Evolutionary conservation across 2,113 vertebrate genomes (phyloP), one percentile per base, ranked within the genome.

Genomic region (Syngnathus scovelli): DNA sequence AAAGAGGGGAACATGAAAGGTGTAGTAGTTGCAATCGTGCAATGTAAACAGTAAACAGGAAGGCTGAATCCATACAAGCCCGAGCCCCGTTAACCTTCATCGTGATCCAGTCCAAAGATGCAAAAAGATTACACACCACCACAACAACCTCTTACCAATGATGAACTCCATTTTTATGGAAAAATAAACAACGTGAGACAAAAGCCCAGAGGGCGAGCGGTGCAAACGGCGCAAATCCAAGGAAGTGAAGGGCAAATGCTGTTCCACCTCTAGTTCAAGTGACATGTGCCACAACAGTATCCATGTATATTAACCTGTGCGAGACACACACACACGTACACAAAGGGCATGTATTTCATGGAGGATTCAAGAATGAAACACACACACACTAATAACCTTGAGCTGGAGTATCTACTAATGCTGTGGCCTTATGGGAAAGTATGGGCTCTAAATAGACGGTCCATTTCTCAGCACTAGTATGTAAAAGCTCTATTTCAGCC

Each of bases 361-460:
- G 80, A 82, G 79, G 80, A 82, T 84, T 87, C 77, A 79, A 67
- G 72, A 81, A 78, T 38, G 70, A 85, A 76, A 79, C 77, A 75
- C 80, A 73, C 78, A 71, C 77, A 89, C 85, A 66, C 91, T 90
- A 91, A 93, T 88, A 93, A 92, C 88, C 89, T 87, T 89, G 89
- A 85, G 89, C 84, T 85, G 82, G 37, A 27, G 61, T 16, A 44
- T 82, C 86, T 87, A 89, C 85, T 83, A 89, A 84, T 87, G 88
- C 86, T 84, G 78, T 81, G 80, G 76, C 66, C 83, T 85, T 88
- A 90, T 86, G 81, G 81, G 86, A 85, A 72, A 56, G 75, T 66
- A 78, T 67, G 75, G 73, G 76, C 69, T 78, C 82, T 80, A 82
- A 90, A 93, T 90, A 91, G 71, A 78, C 86, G 78, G 71, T 78